Evolutionary conservation across 2,113 vertebrate genomes (phyloP).

Genomic region (Notechis scutatus): DNA sequence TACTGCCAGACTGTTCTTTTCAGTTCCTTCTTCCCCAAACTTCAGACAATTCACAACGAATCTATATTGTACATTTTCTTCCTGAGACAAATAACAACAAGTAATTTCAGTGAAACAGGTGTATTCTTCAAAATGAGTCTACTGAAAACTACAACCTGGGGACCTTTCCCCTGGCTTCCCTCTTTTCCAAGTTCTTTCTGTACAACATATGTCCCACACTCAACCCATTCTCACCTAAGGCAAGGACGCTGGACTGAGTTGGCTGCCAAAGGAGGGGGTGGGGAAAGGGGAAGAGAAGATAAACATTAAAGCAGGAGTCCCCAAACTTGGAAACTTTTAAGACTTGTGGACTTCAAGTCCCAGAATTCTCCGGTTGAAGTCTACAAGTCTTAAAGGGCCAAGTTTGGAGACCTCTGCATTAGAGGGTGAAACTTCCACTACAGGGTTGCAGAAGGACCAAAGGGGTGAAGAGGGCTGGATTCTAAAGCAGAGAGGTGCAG

Average conservation of each 20-base stretch:
- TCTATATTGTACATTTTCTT: background rate
- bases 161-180: background rate
- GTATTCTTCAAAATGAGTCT: background rate
- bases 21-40: background rate
- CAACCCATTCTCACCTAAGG: background rate
- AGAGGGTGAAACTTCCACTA: too few species aligned
- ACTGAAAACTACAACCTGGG: background rate
- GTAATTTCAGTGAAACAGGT: background rate
- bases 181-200: background rate
- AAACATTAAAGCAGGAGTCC: too few species aligned
- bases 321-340: too few species aligned
- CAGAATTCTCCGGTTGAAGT: too few species aligned
- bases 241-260: background rate
- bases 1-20: background rate
- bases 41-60: background rate
- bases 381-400: too few species aligned
- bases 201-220: background rate
- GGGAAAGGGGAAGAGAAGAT: too few species aligned
- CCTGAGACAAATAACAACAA: background rate
- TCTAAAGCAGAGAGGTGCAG: too few species aligned
- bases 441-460: too few species aligned
- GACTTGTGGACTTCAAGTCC: too few species aligned
- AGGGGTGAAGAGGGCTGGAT: too few species aligned
- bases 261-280: too few species aligned
- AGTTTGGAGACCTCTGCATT: too few species aligned